Conservation (phyloP, 2,888 invertebrate genomes). For the Phyto melanocephala region DNA sequence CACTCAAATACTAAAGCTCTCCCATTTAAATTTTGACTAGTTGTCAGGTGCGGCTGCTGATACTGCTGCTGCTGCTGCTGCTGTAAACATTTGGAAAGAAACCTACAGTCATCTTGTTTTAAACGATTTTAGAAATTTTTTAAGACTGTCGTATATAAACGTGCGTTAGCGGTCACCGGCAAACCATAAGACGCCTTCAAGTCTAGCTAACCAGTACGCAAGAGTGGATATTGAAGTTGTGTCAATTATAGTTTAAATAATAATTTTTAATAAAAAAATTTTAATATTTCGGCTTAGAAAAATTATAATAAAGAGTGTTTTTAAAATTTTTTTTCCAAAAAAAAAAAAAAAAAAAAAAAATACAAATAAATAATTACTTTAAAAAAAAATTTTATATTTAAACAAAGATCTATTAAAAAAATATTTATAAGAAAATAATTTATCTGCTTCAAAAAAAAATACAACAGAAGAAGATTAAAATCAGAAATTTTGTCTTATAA, state of each 20-base stretch:
- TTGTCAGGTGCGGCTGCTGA: not conserved
- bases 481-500: slow-evolving; percentile 63
- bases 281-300: slow-evolving; percentile 66
- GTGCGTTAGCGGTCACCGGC: slow-evolving; percentile 72
- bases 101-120: not conserved
- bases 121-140: slow-evolving; percentile 8
- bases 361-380: slow-evolving; percentile 4
- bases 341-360: not conserved
- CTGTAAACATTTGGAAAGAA: slow-evolving; percentile 23
- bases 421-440: slow-evolving; percentile 63
- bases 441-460: slow-evolving; percentile 15
- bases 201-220: slow-evolving; percentile 78
- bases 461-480: not conserved
- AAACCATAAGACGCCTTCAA: slow-evolving; percentile 79
- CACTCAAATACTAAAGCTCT: not conserved
- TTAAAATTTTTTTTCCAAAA: not conserved
- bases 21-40: not conserved
- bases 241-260: slow-evolving; percentile 55
- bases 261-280: no score
- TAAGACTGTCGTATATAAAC: slow-evolving; percentile 75
- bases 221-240: slow-evolving; percentile 76
- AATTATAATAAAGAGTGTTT: slow-evolving; percentile 25
- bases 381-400: no score
- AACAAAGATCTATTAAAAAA: not conserved
- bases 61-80: no score